These are phyloP conservation scores for Drosophila anomalipes DNA, from an alignment of 2,888 invertebrate genomes.

Conservation along the genomic window DNA sequence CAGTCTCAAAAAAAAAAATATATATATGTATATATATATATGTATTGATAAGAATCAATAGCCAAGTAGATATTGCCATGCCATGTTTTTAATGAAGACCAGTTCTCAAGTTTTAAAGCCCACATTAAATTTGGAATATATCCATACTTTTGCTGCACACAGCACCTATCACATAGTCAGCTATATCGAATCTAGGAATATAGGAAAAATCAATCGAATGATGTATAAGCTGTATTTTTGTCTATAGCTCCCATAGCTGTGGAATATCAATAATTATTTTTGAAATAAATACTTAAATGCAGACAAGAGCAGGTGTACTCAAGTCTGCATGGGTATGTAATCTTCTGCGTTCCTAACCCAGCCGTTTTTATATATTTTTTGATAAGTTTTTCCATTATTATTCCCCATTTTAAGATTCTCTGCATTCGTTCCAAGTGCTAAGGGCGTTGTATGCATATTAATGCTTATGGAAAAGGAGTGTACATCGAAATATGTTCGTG, in stretches of 20 bases:
- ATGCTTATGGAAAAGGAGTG: conserved; percentile 3
- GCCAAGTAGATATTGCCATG: background rate
- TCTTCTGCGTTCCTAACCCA: background rate
- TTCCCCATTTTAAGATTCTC: background rate
- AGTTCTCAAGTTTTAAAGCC: background rate
- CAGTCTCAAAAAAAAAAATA: background rate
- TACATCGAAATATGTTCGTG: conserved; percentile 8
- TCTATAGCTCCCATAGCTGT: background rate
- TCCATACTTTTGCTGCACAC: background rate
- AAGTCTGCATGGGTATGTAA: background rate
- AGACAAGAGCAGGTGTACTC: background rate
- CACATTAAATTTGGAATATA: background rate
- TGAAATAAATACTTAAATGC: background rate
- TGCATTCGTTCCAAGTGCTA: background rate
- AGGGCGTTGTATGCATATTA: conserved; percentile 3
- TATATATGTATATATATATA: background rate
- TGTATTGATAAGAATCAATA: background rate
- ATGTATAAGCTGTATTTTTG: accelerated
- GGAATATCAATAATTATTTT: background rate
- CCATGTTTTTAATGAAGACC: background rate
- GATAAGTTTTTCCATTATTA: background rate
- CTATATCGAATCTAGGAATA: no score
- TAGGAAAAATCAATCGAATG: background rate
- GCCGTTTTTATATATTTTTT: background rate
- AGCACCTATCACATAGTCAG: background rate